These are phyloP conservation scores for Meloe dianella DNA, from an alignment of 2,888 invertebrate genomes.

Conservation along the genomic window DNA sequence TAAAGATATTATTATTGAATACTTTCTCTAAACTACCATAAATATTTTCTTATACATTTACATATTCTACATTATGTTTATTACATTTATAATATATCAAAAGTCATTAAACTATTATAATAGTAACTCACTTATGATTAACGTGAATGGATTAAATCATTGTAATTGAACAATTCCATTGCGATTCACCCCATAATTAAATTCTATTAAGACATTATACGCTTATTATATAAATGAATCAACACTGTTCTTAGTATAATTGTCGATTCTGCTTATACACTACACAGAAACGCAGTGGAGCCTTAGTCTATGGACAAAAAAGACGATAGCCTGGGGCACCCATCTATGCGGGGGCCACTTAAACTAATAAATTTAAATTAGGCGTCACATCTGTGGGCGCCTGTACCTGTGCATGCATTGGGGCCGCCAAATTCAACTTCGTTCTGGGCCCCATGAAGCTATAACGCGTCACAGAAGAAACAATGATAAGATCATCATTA, in stretches of 20 bases:
- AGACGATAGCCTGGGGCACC: too few species aligned
- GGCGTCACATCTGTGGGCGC: too few species aligned
- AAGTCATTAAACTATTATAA: not conserved
- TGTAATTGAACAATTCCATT: not conserved
- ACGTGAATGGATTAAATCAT: not conserved
- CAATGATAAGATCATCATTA: not conserved
- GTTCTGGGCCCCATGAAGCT: too few species aligned
- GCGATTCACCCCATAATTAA: not conserved
- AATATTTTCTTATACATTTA: not conserved
- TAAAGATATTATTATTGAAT: not conserved
- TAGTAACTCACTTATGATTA: not conserved
- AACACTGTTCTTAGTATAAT: not conserved
- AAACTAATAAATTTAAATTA: too few species aligned
- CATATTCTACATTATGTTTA: not conserved
- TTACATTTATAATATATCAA: not conserved
- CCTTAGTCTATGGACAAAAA: too few species aligned
- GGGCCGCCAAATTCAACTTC: too few species aligned
- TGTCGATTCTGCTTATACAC: not conserved
- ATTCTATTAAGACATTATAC: not conserved
- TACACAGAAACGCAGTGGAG: too few species aligned
- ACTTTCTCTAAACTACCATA: not conserved
- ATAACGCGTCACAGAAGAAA: too few species aligned
- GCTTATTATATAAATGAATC: not conserved
- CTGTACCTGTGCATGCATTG: too few species aligned
- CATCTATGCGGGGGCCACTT: too few species aligned